Conservation (phyloP, 2,113 vertebrate species). For the Micromys minutus region DNA sequence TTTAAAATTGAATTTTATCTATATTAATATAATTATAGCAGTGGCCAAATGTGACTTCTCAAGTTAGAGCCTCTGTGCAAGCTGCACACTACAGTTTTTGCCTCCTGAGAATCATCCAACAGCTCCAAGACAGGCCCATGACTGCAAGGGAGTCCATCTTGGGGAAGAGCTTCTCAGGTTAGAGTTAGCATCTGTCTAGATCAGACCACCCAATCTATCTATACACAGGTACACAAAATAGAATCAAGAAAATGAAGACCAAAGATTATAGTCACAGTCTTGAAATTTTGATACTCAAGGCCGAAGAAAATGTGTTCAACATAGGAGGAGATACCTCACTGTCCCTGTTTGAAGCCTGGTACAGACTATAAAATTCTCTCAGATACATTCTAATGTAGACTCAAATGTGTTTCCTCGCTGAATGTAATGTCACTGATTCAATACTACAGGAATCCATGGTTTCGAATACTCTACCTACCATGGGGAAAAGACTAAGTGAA, state of each 20-base stretch:
- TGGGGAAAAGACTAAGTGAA: neutral
- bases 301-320: neutral
- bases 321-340: neutral
- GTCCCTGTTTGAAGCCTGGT: slow-evolving; percentile 18
- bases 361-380: neutral
- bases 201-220: neutral
- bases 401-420: slow-evolving; percentile 62
- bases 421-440: slow-evolving; percentile 23
- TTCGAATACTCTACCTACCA: slow-evolving; percentile 13
- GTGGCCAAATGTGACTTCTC: neutral
- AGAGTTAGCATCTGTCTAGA: neutral
- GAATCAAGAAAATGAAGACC: neutral
- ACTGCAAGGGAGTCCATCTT: neutral
- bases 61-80: neutral
- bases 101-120: neutral
- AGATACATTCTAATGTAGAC: neutral
- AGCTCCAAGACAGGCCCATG: neutral
- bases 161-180: neutral
- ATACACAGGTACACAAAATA: neutral
- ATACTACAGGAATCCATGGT: slow-evolving; percentile 21
- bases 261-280: neutral
- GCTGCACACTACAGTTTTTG: neutral
- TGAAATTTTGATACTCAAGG: neutral
- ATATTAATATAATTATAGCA: neutral
- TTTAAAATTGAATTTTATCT: neutral